Percentiles rank a stretch among this genome's conserved stretches.
phyloP scores from a whole-genome alignment of 2,797 vertebrate species.

The Rhynchonycteris naso region DNA sequence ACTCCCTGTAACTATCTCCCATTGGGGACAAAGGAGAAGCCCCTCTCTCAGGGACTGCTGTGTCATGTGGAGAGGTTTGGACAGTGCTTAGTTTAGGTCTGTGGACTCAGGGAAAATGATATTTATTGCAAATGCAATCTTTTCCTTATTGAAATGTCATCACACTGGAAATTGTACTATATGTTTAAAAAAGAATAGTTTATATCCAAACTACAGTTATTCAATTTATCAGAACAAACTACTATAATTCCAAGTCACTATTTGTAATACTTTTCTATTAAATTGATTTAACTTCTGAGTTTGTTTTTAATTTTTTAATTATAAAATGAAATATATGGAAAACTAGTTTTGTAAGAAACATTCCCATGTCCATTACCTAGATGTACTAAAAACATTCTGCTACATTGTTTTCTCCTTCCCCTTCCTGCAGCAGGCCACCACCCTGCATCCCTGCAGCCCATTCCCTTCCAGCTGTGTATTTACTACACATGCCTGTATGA shows the following conservation, averaged over 20 bases:
- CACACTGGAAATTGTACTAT: constrained; percentile 69
- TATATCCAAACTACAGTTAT: constrained; percentile 49
- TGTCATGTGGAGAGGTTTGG: too few relatives aligned
- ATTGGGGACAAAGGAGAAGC: not conserved
- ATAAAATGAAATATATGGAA: constrained; percentile 13
- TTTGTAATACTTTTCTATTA: constrained; percentile 69
- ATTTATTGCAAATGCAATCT: constrained; percentile 8
- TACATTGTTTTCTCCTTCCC: not conserved
- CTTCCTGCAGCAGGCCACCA: not conserved
- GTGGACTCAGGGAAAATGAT: constrained; percentile 53
- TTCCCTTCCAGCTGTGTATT: not conserved
- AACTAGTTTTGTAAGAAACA: not conserved
- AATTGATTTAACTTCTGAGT: constrained; percentile 15
- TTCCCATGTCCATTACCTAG: not conserved
- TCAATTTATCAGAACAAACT: constrained; percentile 49
- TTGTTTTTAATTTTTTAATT: constrained; percentile 35
- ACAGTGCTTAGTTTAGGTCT: not conserved
- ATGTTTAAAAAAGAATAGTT: constrained; percentile 39
- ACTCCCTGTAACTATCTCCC: not conserved
- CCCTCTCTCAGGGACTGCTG: not conserved
- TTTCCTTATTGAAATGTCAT: constrained; percentile 39
- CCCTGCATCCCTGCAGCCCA: not conserved
- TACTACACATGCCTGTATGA: not conserved
- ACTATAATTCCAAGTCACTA: constrained; percentile 55
- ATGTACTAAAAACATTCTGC: not conserved